These are phyloP conservation scores for Tragelaphus scriptus DNA, from an alignment of 2,113 vertebrate species.

Conservation along the genomic window DNA sequence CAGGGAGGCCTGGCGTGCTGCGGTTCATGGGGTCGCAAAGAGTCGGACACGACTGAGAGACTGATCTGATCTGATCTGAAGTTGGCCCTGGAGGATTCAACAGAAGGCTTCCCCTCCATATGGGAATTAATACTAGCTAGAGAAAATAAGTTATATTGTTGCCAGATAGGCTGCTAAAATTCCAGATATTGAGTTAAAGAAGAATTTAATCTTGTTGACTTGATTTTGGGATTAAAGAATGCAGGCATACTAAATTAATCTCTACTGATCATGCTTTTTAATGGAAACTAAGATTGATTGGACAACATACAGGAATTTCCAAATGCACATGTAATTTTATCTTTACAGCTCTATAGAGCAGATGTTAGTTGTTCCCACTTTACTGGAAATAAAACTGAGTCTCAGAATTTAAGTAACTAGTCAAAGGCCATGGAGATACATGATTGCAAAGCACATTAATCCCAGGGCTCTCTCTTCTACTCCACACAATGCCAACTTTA, in stretches of 20 bases:
- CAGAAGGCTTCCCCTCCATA: background rate
- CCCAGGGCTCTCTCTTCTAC: background rate
- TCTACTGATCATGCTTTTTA: background rate
- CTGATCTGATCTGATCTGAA: too few species aligned
- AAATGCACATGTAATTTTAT: background rate
- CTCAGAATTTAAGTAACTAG: background rate
- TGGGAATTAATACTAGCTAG: background rate
- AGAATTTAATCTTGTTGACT: background rate
- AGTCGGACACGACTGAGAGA: too few species aligned
- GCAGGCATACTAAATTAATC: background rate
- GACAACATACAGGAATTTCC: background rate
- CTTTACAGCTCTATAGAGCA: background rate
- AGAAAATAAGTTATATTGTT: slow-evolving; percentile 9
- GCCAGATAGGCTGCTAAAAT: background rate
- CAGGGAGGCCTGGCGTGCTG: too few species aligned
- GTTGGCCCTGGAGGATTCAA: background rate
- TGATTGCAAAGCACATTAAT: background rate
- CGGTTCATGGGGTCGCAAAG: too few species aligned
- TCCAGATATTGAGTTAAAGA: background rate
- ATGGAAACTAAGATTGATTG: background rate
- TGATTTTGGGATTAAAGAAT: background rate
- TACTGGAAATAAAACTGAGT: background rate
- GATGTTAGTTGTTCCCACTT: background rate
- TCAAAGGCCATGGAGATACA: background rate
- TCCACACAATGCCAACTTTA: background rate